phyloP scores from a whole-genome alignment of 2,888 invertebrate species.

The Saturnia japonica region DNA sequence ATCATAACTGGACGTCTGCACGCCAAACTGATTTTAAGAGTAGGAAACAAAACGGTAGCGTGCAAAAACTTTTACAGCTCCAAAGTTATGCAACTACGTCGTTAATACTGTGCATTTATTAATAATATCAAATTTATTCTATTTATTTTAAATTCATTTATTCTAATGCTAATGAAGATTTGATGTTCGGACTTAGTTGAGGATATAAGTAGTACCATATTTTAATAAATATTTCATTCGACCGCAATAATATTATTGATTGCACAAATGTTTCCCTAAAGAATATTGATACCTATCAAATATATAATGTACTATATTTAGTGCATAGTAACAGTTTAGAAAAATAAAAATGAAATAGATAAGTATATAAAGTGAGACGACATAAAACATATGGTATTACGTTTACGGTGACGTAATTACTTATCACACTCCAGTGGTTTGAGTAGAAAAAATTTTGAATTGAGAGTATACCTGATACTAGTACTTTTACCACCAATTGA shows the following conservation, averaged over 20 bases:
- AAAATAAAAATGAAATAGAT: neutral
- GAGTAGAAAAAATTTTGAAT: neutral
- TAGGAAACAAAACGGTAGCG: constrained; percentile 27
- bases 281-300: neutral
- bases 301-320: neutral
- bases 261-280: neutral
- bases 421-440: neutral
- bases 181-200: neutral
- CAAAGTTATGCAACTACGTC: constrained; percentile 10
- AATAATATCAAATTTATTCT: neutral
- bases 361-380: neutral
- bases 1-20: constrained; percentile 42
- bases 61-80: constrained; percentile 12
- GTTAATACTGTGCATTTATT: neutral
- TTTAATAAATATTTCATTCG: neutral
- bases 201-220: neutral
- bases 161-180: neutral
- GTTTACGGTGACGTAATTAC: neutral
- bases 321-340: neutral
- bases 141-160: neutral
- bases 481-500: no score
- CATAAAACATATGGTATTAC: neutral
- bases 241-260: neutral
- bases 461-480: no score
- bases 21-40: constrained; percentile 38